These are phyloP conservation scores for Mola mola DNA, from an alignment of 2,113 vertebrate genomes.

Conservation along the genomic window DNA sequence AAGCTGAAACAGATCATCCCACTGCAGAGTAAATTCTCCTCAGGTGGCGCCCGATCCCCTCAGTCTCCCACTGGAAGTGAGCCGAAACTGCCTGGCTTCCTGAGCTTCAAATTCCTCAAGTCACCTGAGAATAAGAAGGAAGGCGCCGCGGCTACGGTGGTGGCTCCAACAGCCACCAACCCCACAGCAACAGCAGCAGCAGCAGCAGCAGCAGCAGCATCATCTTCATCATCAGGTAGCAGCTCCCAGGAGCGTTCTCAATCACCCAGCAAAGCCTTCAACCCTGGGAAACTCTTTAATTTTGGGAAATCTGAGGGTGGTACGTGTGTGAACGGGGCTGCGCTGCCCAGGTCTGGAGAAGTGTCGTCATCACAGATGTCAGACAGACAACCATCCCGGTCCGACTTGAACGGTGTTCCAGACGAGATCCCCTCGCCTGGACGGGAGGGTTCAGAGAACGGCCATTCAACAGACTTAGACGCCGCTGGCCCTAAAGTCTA, in stretches of 20 bases:
- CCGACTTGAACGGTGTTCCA: conserved; percentile 84
- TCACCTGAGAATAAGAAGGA: conserved; percentile 92
- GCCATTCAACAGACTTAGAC: conserved; percentile 74
- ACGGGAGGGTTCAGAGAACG: conserved; percentile 75
- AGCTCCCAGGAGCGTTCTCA: conserved; percentile 87
- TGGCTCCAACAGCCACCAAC: conserved; percentile 24
- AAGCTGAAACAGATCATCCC: conserved; percentile 98
- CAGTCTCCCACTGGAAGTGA: conserved; percentile 90
- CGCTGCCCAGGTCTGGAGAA: conserved; percentile 64
- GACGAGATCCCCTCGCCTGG: conserved; percentile 81
- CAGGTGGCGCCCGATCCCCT: conserved; percentile 83
- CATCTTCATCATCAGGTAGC: conserved; percentile 71
- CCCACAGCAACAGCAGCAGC: conserved; percentile 9
- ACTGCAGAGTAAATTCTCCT: conserved; percentile 92
- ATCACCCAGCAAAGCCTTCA: conserved; percentile 95
- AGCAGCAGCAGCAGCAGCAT: conserved; percentile 14
- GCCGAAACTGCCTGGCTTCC: conserved; percentile 92
- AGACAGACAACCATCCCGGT: conserved; percentile 78
- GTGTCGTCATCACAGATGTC: conserved; percentile 50
- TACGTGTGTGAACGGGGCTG: conserved; percentile 85
- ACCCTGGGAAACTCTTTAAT: conserved; percentile 94
- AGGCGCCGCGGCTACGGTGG: conserved; percentile 20
- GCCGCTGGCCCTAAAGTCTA: conserved; percentile 74
- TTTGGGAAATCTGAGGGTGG: conserved; percentile 88
- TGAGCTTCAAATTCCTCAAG: conserved; percentile 97